Base-by-base conservation (phyloP, 2,797 vertebrate species). In the Picus viridis region DNA sequence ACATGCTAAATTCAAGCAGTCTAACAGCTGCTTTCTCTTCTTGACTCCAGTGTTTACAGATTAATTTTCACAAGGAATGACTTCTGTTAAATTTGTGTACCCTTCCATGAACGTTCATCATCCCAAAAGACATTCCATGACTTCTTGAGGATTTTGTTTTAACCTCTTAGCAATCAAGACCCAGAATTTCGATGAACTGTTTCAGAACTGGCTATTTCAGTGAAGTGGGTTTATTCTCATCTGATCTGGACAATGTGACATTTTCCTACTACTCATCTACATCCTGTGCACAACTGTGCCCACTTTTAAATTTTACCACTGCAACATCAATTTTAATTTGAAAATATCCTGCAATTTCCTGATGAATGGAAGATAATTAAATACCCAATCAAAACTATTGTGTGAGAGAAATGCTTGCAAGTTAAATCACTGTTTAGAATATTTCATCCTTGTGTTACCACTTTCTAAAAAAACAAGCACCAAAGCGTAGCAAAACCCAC, bases 311-410 rank as follows among this genome's bases (percentile, higher is more conserved):
- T 69, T 77, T 92, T 77, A 77, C 56, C 65, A 73, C 27, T 69
- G 51, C 57, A 56, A 39, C 51, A 70, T 12, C 4, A 2, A 69
- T 90, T 90, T 88, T 92, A 78, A 92, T 88, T 85, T 81, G 63
- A 90, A 92, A 84, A 81, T 90, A 78, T 57, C 30, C 43, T 83
- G 59, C 70, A 83, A 83, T 49, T 79, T 26, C 17, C 64, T 80
- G 39, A 63, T 83, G 64, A 83, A 89, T 45, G 32, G 56, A 86
- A 64, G 20, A 72, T 59, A 79, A 92, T 76, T 80, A 83, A 61
- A 89, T n/a, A 79, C 32, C 13, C 3, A 92, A 86, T 56, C 69
- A 89, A 86, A 88, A 72, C 45, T 45, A 73, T 29, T 65, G 57
- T 62, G 41, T 56, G 16, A 1, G 39, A 26, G 53, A 29, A 45